These are phyloP conservation scores for Trididemnum miniatum DNA, from an alignment of 23 tunicate genomes.

Conservation along the genomic window DNA sequence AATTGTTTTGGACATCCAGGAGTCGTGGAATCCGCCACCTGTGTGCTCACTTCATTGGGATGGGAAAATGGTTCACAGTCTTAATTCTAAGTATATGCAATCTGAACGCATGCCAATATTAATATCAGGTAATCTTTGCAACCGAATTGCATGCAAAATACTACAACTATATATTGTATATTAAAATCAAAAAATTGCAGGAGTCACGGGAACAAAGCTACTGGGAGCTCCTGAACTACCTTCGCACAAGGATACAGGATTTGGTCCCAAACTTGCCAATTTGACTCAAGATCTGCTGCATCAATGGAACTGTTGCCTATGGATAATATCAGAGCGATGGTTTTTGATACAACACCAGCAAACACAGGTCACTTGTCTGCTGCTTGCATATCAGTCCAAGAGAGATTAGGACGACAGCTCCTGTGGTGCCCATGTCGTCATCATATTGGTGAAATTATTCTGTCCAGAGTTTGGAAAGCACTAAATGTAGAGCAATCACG, in stretches of 20 bases:
- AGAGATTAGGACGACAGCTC: neutral
- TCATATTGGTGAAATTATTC: neutral
- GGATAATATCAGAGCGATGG: neutral
- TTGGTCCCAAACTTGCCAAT: neutral
- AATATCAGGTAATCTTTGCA: neutral
- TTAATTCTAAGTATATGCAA: neutral
- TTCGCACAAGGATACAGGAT: neutral
- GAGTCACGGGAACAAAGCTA: neutral
- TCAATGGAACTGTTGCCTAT: neutral
- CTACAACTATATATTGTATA: neutral
- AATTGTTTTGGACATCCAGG: neutral
- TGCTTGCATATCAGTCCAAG: neutral
- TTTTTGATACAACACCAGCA: neutral
- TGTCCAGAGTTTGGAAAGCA: neutral
- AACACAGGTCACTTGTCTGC: neutral
- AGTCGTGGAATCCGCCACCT: neutral
- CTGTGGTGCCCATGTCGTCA: slow-evolving; percentile 1
- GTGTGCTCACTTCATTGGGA: neutral
- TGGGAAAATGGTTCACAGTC: neutral
- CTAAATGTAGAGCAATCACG: neutral
- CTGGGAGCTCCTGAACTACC: slow-evolving; percentile 1
- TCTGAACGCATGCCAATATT: neutral
- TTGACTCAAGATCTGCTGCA: neutral
- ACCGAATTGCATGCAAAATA: neutral
- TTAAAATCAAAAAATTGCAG: neutral